phyloP scores from a whole-genome alignment of 2,113 vertebrate species.

The Oreochromis aureus region DNA sequence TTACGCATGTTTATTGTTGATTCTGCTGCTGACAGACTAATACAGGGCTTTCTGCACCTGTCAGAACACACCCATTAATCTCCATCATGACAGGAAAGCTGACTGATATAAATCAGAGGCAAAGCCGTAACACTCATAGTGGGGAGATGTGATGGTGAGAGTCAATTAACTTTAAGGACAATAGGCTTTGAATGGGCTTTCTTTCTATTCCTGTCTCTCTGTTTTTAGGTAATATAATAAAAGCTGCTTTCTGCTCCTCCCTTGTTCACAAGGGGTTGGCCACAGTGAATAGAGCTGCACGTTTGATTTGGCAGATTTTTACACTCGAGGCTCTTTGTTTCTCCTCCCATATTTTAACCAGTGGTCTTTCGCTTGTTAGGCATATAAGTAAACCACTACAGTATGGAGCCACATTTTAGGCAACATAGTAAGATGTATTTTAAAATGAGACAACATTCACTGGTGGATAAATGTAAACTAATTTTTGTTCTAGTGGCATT shows the following conservation, averaged over 20 bases:
- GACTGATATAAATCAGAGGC: conserved; percentile 50
- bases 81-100: conserved; percentile 62
- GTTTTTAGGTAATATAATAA: neutral
- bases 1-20: conserved; percentile 24
- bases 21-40: conserved; percentile 63
- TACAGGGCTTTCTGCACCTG: conserved; percentile 66
- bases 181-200: neutral
- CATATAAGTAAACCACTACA: neutral
- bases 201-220: neutral
- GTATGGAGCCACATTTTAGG: neutral
- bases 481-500: conserved; percentile 2
- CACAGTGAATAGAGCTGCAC: neutral
- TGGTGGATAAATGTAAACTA: neutral
- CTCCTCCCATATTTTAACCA: neutral
- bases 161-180: neutral
- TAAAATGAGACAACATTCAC: neutral
- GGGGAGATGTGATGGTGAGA: neutral
- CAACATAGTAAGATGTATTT: neutral
- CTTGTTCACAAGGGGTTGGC: neutral
- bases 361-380: neutral
- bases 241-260: neutral
- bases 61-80: conserved; percentile 64
- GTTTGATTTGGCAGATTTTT: neutral
- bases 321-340: neutral
- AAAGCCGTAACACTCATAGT: neutral